Base-by-base conservation (phyloP, 2,113 vertebrate genomes). In the Spheniscus mendiculus region DNA sequence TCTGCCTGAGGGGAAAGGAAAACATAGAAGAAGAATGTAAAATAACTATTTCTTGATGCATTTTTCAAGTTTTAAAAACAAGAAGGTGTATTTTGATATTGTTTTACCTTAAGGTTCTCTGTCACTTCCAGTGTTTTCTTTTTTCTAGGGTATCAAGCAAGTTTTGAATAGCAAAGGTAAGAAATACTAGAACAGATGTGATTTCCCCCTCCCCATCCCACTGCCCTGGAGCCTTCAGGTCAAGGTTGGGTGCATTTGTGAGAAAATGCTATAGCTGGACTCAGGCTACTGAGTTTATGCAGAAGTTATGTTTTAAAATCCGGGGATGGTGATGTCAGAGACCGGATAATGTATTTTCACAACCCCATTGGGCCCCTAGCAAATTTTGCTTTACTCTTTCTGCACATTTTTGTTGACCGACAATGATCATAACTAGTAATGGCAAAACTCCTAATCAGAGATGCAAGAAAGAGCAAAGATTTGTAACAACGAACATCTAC, bases 161-260 rank as follows among this genome's bases (percentile, higher is more conserved):
- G 4, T 76, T 72, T 77, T 69, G n/a, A 79, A 34, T 25, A 61
- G 12, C 2, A 5, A 71, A 67, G 8, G 8, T 63, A 84, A 66
- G 2, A 63, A 79, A 47, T 44, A 59, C 6, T 27, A 36, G 32
- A 76, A 49, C 2, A 44, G 18, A 66, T 0, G 0, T 18, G 4
- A 66, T 62, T 87, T 79, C 4, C 7, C 17, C 2, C 5, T 61
- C 23, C 66, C 12, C 42, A 26, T 40, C 11, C 18, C 2, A 1
- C 11, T 70, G 9, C 2, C 13, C 22, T 8, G 1, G 3, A 40
- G 11, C 2, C 27, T 69, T 90, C 21, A 52, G 12, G 7, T 50
- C 2, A 5, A 80, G 15, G 2, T 17, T 81, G 34, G 2, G 12
- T 59, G 9, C 3, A 15, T 49, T 61, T 73, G 8, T 62, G 42